Conservation (phyloP, 1,140 invertebrate species). For the Philopotamus ludificatus region DNA sequence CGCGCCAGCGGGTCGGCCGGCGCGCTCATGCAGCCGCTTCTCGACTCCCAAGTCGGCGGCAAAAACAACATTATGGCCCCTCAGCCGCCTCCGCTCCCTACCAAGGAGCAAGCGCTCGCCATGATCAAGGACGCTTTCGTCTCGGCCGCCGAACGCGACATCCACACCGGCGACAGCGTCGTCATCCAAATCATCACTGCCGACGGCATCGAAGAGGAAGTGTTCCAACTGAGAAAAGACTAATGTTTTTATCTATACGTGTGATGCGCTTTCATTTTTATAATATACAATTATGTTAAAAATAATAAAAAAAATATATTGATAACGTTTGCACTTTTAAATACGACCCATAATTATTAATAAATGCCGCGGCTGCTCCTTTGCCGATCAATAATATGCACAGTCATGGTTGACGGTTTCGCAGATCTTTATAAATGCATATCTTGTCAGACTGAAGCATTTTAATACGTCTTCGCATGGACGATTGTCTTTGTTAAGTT, state of each 20-base stretch:
- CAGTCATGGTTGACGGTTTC: too few relatives aligned
- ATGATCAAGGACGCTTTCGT: conserved; percentile 95
- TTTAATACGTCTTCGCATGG: too few relatives aligned
- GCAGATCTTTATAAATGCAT: too few relatives aligned
- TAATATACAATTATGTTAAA: too few relatives aligned
- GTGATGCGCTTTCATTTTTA: too few relatives aligned
- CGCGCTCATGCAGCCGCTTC: conserved; percentile 75
- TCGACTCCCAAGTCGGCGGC: conserved; percentile 88
- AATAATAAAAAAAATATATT: too few relatives aligned
- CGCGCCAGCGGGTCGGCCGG: conserved; percentile 83
- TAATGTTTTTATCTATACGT: conserved; percentile 56
- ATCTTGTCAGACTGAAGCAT: too few relatives aligned
- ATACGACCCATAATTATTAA: too few relatives aligned
- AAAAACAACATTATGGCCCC: conserved; percentile 78
- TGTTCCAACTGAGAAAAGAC: conserved; percentile 75
- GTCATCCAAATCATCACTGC: conserved; percentile 88
- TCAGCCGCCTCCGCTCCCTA: conserved; percentile 61
- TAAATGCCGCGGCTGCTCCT: too few relatives aligned
- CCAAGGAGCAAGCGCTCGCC: conserved; percentile 76
- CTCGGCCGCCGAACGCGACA: conserved; percentile 95
- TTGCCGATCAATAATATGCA: too few relatives aligned
- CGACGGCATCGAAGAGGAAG: conserved; percentile 75
- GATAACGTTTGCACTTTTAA: too few relatives aligned
- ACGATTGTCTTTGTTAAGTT: too few relatives aligned
- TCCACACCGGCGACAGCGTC: conserved; percentile 93